Evolutionary conservation across 2,113 vertebrate species (phyloP), one percentile per base, ranked within the genome.

Genomic region (Thymallus thymallus): DNA sequence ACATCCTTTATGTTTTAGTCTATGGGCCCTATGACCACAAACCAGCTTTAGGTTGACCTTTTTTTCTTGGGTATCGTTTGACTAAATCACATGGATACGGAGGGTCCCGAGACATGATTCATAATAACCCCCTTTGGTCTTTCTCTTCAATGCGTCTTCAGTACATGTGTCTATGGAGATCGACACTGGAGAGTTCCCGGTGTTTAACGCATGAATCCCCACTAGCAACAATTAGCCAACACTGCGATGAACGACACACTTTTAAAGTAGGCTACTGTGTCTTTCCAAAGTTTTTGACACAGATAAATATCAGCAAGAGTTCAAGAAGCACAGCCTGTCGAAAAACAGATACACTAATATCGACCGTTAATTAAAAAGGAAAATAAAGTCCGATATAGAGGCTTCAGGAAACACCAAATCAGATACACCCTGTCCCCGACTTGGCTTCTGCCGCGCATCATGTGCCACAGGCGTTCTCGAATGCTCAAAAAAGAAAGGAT

Each of bases 21-120:
- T 55, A 60, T 23, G 6, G 6, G 26, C 55, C 56, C 0, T 32
- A 62, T 71, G 56, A 60, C 6, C 56, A 60, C 18, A 51, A 26
- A 12, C 6, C 41, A 26, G 55, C 22, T 26, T 73, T 51, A 20
- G 3, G 26, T 56, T 45, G 12, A 61, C 10, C 20, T 64, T 41
- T 68, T 58, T 69, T 76, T 72, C 14, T 51, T 68, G 35, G 24
- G 30, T 69, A 64, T 60, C 13, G 56, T 56, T 69, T 64, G 26
- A 56, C 18, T 64, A 26, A 63, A 24, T 56, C 60, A 18, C 48
- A 24, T 7, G 62, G n/a, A 29, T 32, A 64, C 14, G 35, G 30
- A 70, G 46, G 1, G 51, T 72, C 30, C 14, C 24, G 64, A 18
- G 46, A 51, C 48, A 58, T 51, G 45, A 66, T 18, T 76, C 64